phyloP scores from a whole-genome alignment of 2,888 invertebrate species.

The Napeogenes inachia region DNA sequence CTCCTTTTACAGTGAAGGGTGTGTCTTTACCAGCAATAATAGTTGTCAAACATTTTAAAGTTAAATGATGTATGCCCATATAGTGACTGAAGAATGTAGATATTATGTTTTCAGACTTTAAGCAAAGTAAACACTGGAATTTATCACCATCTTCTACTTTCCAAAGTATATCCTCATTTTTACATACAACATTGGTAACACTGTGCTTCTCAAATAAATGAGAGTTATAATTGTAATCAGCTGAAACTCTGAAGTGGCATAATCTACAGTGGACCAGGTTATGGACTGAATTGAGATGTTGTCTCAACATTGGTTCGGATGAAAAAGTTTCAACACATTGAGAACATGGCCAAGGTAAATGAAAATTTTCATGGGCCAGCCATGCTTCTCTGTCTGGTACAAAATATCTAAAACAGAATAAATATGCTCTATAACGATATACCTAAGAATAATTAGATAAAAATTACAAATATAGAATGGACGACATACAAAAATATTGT shows the following conservation, averaged over 20 bases:
- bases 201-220: slow-evolving; percentile 67
- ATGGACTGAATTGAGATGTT: slow-evolving; percentile 55
- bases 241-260: slow-evolving; percentile 62
- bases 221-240: slow-evolving; percentile 55
- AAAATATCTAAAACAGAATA: slow-evolving; percentile 58
- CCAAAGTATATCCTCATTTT: slow-evolving; percentile 57
- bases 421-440: background rate
- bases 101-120: slow-evolving; percentile 48
- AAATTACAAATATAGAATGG: background rate
- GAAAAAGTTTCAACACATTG: slow-evolving; percentile 61
- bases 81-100: slow-evolving; percentile 63
- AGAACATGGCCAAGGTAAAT: slow-evolving; percentile 68
- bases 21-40: slow-evolving; percentile 58
- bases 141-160: slow-evolving; percentile 49
- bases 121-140: slow-evolving; percentile 61
- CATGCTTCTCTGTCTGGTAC: slow-evolving; percentile 61
- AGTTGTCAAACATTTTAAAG: slow-evolving; percentile 63
- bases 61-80: slow-evolving; percentile 68
- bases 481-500: background rate
- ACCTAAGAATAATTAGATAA: background rate
- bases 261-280: slow-evolving; percentile 65
- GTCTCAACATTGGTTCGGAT: slow-evolving; percentile 48
- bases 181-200: slow-evolving; percentile 50
- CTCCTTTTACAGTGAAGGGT: slow-evolving; percentile 60
- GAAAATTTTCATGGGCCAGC: slow-evolving; percentile 57